A percentile compares a stretch with the other conserved stretches of the same genome.
phyloP scores from a whole-genome alignment of 2,888 invertebrate species.

The Diloba caeruleocephala region DNA sequence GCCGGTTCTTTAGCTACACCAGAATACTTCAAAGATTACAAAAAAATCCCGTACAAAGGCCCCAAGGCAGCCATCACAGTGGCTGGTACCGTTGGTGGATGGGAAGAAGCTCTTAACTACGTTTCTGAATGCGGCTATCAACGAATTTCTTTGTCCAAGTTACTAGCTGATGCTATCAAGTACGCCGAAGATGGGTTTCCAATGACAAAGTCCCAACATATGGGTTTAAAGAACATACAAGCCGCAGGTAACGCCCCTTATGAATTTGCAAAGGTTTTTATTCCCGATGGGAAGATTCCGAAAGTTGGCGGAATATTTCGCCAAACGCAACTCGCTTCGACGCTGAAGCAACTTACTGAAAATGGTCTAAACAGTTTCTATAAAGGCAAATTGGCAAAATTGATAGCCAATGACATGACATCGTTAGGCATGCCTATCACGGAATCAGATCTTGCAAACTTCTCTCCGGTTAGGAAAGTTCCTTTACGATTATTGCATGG shows the following conservation, averaged over 20 bases:
- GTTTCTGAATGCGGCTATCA: slow-evolving; percentile 76
- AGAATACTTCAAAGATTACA: slow-evolving; percentile 66
- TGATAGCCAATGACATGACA: slow-evolving; percentile 74
- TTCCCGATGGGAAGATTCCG: slow-evolving; percentile 66
- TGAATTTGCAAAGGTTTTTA: slow-evolving; percentile 66
- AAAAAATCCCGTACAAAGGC: slow-evolving; percentile 72
- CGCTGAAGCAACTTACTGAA: slow-evolving; percentile 68
- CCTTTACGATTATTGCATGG: slow-evolving; percentile 73
- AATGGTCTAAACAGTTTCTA: slow-evolving; percentile 80
- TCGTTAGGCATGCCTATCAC: slow-evolving; percentile 76
- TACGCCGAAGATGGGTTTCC: slow-evolving; percentile 81
- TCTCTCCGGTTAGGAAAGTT: slow-evolving; percentile 69
- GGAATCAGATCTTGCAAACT: slow-evolving; percentile 73
- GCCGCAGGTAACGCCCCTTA: slow-evolving; percentile 34
- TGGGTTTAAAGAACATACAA: slow-evolving; percentile 36
- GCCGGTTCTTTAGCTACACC: slow-evolving; percentile 75
- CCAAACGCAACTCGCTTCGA: slow-evolving; percentile 74
- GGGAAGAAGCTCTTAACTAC: slow-evolving; percentile 82
- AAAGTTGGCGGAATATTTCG: slow-evolving; percentile 69
- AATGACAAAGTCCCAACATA: slow-evolving; percentile 63
- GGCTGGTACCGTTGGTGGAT: slow-evolving; percentile 80
- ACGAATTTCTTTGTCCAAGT: slow-evolving; percentile 65
- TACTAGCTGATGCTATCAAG: slow-evolving; percentile 76
- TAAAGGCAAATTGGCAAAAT: slow-evolving; percentile 72
- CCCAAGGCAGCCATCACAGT: slow-evolving; percentile 78